Percentiles rank a stretch among this genome's conserved stretches.
phyloP scores from a whole-genome alignment of 2,888 invertebrate genomes.

The Patella caerulea region DNA sequence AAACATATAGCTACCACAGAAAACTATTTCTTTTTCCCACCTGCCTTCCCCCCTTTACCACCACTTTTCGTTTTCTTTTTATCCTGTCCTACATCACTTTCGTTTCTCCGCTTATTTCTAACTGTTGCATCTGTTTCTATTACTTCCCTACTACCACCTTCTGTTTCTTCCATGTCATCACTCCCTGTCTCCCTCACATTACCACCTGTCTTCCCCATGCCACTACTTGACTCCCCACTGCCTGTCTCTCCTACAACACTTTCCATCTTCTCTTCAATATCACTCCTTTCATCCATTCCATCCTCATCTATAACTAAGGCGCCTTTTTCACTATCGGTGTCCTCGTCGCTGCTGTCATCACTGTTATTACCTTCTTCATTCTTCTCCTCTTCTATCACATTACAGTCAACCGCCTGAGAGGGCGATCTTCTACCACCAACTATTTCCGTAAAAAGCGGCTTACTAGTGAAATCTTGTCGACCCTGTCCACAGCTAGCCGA shows the following conservation, averaged over 20 bases:
- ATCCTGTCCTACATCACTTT: background rate
- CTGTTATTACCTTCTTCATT: background rate
- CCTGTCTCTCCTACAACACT: background rate
- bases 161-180: background rate
- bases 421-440: background rate
- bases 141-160: background rate
- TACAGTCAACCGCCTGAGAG: background rate
- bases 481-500: too few species aligned
- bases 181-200: background rate
- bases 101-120: background rate
- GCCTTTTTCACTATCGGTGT: too few species aligned
- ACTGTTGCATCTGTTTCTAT: rapidly evolving
- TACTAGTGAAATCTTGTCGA: too few species aligned
- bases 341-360: background rate
- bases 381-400: background rate
- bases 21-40: background rate
- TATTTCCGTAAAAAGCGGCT: too few species aligned
- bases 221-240: background rate
- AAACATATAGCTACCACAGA: too few species aligned
- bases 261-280: background rate
- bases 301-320: too few species aligned
- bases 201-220: background rate
- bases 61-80: background rate
- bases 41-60: background rate
- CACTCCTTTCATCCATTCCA: too few species aligned